Evolutionary conservation across 1,140 invertebrate genomes (phyloP).

Genomic region (Thaumetopoea pityocampa): DNA sequence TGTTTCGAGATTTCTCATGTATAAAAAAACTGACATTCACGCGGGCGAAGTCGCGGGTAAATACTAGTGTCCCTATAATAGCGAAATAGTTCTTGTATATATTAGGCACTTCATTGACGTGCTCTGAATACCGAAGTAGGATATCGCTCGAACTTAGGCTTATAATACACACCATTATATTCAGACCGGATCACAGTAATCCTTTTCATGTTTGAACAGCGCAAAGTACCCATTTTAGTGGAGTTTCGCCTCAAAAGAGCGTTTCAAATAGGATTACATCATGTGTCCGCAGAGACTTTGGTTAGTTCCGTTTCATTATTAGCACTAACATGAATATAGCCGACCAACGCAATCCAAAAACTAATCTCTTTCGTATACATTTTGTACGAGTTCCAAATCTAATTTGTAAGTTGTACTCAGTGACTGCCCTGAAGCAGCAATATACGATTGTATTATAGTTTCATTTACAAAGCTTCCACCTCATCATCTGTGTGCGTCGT

Average conservation of each 20-base stretch:
- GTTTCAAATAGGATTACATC: conserved; percentile 23
- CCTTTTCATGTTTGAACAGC: conserved; percentile 13
- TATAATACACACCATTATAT: conserved; percentile 17
- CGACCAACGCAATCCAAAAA: conserved; percentile 39
- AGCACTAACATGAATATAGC: conserved; percentile 31
- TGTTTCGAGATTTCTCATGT: too few relatives aligned
- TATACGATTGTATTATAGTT: too few relatives aligned
- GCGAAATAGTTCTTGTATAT: conserved; percentile 15
- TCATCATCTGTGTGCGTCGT: too few relatives aligned
- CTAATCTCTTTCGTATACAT: conserved; percentile 56
- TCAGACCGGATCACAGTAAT: conserved; percentile 13
- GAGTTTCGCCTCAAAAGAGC: conserved; percentile 18
- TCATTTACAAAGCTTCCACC: too few relatives aligned
- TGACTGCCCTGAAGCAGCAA: conserved; percentile 6
- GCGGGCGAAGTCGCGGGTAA: too few relatives aligned
- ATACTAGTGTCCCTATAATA: conserved; percentile 9
- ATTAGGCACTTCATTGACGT: conserved; percentile 18
- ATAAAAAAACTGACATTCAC: too few relatives aligned
- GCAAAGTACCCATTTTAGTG: conserved; percentile 19
- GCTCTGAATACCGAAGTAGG: conserved; percentile 15
- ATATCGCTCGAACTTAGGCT: conserved; percentile 2
- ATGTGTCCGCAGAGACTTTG: conserved; percentile 18
- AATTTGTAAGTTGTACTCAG: conserved; percentile 24
- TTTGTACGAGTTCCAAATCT: conserved; percentile 54
- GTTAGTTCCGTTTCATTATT: conserved; percentile 38